Percentiles rank a stretch among this genome's conserved stretches.
phyloP scores from a whole-genome alignment of 2,797 vertebrate species.

The Adrianichthys oophorus region DNA sequence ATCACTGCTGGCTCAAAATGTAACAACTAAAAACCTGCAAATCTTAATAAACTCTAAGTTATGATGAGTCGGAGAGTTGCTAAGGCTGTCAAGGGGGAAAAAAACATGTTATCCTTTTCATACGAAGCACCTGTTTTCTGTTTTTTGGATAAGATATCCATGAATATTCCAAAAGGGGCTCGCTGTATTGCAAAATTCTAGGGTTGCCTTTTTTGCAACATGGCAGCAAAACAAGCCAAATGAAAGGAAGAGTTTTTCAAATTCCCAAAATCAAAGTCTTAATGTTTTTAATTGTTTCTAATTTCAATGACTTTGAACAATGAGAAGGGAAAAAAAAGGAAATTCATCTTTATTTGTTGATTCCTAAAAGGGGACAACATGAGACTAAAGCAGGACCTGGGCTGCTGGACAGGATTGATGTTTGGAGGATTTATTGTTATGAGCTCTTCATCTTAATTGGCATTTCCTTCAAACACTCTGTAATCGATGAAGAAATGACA shows the following conservation, averaged over 20 bases:
- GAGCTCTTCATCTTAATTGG: conserved; percentile 19
- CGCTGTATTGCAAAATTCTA: conserved; percentile 8
- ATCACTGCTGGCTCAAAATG: conserved; percentile 18
- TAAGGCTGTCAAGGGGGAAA: conserved; percentile 1
- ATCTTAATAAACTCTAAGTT: background rate
- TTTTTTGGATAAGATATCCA: conserved; percentile 8
- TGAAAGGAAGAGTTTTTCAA: no score
- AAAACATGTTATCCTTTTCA: conserved; percentile 11
- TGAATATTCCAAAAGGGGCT: conserved; percentile 15
- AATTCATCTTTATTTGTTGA: conserved; percentile 46
- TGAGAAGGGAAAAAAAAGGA: no score
- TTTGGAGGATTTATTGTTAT: conserved; percentile 27
- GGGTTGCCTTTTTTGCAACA: conserved; percentile 24
- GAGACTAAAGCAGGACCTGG: conserved; percentile 15
- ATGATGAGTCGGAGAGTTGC: conserved; percentile 15
- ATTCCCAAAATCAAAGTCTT: no score
- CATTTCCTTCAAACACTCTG: conserved; percentile 23
- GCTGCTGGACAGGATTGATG: conserved; percentile 22
- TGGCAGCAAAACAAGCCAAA: no score
- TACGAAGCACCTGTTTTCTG: conserved; percentile 37
- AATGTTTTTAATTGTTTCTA: background rate
- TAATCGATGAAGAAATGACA: conserved; percentile 7
- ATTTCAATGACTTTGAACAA: conserved; percentile 48
- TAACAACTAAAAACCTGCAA: conserved; percentile 2
- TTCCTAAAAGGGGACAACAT: conserved; percentile 55